phyloP scores from a whole-genome alignment of 2,113 vertebrate species.

The Myotis brandtii region DNA sequence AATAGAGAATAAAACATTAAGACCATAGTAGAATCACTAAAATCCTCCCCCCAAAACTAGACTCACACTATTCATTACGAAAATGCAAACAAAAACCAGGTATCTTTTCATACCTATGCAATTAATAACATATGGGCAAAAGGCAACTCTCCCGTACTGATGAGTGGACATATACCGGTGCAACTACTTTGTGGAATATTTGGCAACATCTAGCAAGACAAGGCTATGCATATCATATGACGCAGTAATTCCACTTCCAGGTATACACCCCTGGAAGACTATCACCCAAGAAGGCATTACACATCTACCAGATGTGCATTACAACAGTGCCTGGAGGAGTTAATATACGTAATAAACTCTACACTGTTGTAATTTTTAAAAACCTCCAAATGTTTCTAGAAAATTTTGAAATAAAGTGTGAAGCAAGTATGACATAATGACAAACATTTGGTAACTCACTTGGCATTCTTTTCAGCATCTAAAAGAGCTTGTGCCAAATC shows the following conservation, averaged over 20 bases:
- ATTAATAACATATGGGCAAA: not conserved
- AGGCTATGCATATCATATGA: not conserved
- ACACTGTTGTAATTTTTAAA: not conserved
- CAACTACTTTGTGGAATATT: not conserved
- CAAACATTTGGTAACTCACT: conserved; percentile 84
- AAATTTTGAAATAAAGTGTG: not conserved
- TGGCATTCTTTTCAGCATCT: conserved; percentile 87
- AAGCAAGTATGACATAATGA: conserved; percentile 1
- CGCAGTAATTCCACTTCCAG: not conserved
- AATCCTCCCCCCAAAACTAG: not conserved
- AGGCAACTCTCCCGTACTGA: not conserved
- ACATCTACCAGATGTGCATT: not conserved
- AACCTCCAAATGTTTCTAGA: not conserved
- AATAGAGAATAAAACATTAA: conserved; percentile 9
- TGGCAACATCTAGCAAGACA: not conserved
- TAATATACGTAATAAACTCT: not conserved
- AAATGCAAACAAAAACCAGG: not conserved
- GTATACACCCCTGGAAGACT: not conserved
- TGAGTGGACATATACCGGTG: not conserved
- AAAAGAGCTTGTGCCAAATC: conserved; percentile 86
- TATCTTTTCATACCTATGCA: not conserved
- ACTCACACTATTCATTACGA: not conserved
- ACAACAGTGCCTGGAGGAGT: not conserved
- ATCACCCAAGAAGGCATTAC: not conserved
- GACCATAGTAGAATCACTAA: not conserved